These are phyloP conservation scores for Xanthorhoe spadicearia DNA, from an alignment of 2,888 invertebrate genomes.

Conservation along the genomic window DNA sequence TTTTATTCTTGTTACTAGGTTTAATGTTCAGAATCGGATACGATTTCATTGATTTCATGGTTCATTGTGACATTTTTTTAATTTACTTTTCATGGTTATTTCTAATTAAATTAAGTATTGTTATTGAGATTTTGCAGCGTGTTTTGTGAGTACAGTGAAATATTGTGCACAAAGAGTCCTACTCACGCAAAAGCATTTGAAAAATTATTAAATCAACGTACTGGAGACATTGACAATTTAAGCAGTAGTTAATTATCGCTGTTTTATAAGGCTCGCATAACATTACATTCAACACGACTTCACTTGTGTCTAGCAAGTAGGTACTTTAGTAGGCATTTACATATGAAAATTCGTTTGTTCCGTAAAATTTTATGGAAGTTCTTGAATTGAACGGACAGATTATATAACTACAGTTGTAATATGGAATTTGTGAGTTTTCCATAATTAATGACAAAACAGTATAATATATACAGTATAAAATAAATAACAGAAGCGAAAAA, in stretches of 20 bases:
- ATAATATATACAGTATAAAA: too few species aligned
- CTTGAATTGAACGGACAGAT: too few species aligned
- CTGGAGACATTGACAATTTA: constrained; percentile 5
- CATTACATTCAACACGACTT: too few species aligned
- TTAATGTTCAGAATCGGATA: constrained; percentile 48
- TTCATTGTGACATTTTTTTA: constrained; percentile 47
- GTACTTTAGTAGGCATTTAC: too few species aligned
- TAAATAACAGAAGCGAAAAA: too few species aligned
- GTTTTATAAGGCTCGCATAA: too few species aligned
- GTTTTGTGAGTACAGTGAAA: constrained; percentile 16
- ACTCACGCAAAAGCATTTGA: constrained; percentile 19
- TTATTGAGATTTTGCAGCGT: constrained; percentile 31
- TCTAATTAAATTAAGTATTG: constrained; percentile 45
- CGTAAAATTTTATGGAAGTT: too few species aligned
- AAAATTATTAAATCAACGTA: constrained; percentile 5
- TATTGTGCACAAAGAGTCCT: constrained; percentile 16
- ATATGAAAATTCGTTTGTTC: too few species aligned
- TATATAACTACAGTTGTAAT: too few species aligned
- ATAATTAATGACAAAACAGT: too few species aligned
- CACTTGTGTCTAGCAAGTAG: too few species aligned
- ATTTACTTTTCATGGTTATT: constrained; percentile 49
- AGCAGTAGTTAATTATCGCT: background rate
- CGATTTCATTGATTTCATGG: constrained; percentile 40
- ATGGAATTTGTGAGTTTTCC: too few species aligned
- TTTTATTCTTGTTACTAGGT: constrained; percentile 64